These are phyloP conservation scores for Papilio dardanus DNA, from an alignment of 1,140 invertebrate species.

Conservation along the genomic window DNA sequence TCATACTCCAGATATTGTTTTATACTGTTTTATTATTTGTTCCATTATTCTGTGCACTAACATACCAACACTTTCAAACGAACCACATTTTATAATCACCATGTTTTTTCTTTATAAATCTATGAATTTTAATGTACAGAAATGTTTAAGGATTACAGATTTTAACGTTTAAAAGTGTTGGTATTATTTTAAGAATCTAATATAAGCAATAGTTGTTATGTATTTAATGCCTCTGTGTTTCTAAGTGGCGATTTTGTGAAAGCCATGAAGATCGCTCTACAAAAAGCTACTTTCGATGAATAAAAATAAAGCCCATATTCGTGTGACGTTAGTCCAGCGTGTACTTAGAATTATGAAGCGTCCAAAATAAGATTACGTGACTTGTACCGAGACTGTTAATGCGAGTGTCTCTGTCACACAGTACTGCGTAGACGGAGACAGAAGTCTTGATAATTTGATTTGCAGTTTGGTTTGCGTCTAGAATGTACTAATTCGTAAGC, in stretches of 20 bases:
- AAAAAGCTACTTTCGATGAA: background rate
- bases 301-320: conserved; percentile 30
- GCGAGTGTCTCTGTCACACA: conserved; percentile 12
- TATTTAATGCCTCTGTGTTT: conserved; percentile 21
- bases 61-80: conserved; percentile 39
- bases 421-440: background rate
- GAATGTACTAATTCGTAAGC: conserved; percentile 20
- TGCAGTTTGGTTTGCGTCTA: background rate
- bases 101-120: background rate
- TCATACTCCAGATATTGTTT: conserved; percentile 52
- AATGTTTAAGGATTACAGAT: background rate
- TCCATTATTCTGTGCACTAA: conserved; percentile 35
- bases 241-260: background rate
- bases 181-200: conserved; percentile 34
- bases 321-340: conserved; percentile 33
- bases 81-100: background rate
- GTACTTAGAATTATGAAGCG: conserved; percentile 37
- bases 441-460: conserved; percentile 20
- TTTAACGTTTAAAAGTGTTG: conserved; percentile 13
- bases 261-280: background rate
- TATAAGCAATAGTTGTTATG: conserved; percentile 35
- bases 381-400: conserved; percentile 28
- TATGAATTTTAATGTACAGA: conserved; percentile 5
- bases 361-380: conserved; percentile 28
- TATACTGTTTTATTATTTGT: conserved; percentile 44